phyloP scores from a whole-genome alignment of 1,140 invertebrate genomes.

The Metaphire vulgaris region DNA sequence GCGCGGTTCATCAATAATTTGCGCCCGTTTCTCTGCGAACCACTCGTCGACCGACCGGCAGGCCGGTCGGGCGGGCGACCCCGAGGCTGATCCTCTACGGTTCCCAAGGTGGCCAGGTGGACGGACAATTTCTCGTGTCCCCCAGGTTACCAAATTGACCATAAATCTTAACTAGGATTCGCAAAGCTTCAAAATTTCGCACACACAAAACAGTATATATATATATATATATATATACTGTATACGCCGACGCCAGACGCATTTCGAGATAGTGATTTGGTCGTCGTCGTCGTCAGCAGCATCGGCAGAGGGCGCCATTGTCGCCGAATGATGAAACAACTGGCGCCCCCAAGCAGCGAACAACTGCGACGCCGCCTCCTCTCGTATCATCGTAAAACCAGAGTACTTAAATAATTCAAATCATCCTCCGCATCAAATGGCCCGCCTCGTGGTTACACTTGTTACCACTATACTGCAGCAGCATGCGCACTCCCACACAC shows the following conservation, averaged over 20 bases:
- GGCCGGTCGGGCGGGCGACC: background rate
- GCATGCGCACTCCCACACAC: too few relatives aligned
- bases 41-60: background rate
- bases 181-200: conserved; percentile 2
- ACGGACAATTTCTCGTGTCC: background rate
- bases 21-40: background rate
- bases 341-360: too few relatives aligned
- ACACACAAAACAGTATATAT: background rate
- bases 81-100: background rate
- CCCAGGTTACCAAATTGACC: background rate
- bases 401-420: too few relatives aligned
- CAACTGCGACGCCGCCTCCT: too few relatives aligned
- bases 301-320: too few relatives aligned
- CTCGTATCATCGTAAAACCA: too few relatives aligned
- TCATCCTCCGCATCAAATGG: too few relatives aligned
- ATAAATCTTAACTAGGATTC: background rate
- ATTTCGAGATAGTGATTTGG: background rate
- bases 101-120: background rate
- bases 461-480: too few relatives aligned
- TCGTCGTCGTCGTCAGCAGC: background rate
- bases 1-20: background rate
- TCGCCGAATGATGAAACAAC: too few relatives aligned
- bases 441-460: too few relatives aligned
- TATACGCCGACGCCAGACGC: background rate
- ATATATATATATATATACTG: too few relatives aligned